These are phyloP conservation scores for Rhagoletis pomonella DNA, from an alignment of 1,140 invertebrate genomes.

Conservation along the genomic window DNA sequence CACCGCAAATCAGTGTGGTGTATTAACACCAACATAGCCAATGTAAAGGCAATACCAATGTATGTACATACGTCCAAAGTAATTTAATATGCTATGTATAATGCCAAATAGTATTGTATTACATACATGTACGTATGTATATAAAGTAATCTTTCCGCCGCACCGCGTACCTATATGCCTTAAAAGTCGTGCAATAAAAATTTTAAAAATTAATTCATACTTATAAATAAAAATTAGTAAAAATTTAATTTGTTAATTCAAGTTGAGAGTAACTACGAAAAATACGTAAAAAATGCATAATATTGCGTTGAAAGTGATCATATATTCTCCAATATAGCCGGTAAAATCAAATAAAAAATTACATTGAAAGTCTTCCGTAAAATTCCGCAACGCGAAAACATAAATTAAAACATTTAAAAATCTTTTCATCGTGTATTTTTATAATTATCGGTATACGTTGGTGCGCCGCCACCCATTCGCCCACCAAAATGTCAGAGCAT, in stretches of 20 bases:
- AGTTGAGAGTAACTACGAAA: background rate
- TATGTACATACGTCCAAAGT: background rate
- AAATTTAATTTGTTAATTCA: background rate
- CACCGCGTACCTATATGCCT: constrained; percentile 12
- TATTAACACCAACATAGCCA: background rate
- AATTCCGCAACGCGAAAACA: background rate
- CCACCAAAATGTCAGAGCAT: constrained; percentile 62
- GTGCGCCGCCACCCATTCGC: background rate
- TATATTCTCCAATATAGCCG: constrained; percentile 18
- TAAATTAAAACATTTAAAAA: too few species aligned
- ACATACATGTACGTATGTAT: background rate
- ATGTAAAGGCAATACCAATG: background rate
- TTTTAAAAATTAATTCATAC: constrained; percentile 2
- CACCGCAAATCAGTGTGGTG: too few species aligned
- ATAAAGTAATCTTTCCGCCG: background rate
- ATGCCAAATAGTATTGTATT: background rate
- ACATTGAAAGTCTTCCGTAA: background rate
- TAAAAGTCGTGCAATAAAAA: constrained; percentile 40
- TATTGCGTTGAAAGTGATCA: background rate
- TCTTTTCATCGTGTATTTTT: background rate
- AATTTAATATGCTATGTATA: background rate
- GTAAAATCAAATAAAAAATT: background rate
- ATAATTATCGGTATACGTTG: background rate
- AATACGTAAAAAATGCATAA: background rate
- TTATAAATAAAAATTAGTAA: background rate